A percentile compares a stretch with the other conserved stretches of the same genome.
phyloP scores from a whole-genome alignment of 2,113 vertebrate genomes.

The Zosterops lateralis region DNA sequence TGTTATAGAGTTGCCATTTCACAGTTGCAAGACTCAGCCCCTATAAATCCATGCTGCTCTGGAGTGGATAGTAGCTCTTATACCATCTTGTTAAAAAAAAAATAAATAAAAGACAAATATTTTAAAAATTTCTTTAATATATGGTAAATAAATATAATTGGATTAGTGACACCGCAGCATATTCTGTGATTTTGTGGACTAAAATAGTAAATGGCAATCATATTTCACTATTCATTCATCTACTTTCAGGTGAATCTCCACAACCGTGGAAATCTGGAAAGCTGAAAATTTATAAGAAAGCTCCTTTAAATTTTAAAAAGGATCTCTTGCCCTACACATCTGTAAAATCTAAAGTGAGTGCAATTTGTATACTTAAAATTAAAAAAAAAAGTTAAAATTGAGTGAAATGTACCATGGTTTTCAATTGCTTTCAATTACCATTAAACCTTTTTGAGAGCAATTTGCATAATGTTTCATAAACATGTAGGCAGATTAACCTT shows the following conservation, averaged over 20 bases:
- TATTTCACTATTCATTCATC: constrained; percentile 12
- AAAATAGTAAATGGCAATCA: constrained; percentile 15
- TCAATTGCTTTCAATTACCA: constrained; percentile 82
- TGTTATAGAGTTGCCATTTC: not conserved
- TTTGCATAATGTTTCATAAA: constrained; percentile 85
- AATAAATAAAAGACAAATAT: not conserved
- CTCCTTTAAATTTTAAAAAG: not conserved
- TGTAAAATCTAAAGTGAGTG: constrained; percentile 51
- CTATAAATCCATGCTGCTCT: not conserved
- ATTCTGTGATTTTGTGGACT: not conserved
- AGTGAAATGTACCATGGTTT: constrained; percentile 74
- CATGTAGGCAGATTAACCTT: constrained; percentile 83
- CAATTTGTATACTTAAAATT: constrained; percentile 39
- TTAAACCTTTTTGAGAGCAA: constrained; percentile 76
- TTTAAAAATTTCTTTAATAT: constrained; percentile 15
- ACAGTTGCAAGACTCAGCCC: not conserved
- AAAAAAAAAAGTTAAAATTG: constrained; percentile 60
- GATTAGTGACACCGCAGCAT: not conserved
- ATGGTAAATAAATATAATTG: not conserved
- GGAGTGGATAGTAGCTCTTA: not conserved
- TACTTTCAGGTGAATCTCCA: constrained; percentile 12
- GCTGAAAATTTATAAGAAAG: not conserved
- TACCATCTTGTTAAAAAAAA: not conserved
- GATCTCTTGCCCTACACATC: not conserved
- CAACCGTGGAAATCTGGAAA: not conserved